Base-by-base conservation (phyloP, 2,888 invertebrate species). In the Cerceris rybyensis region DNA sequence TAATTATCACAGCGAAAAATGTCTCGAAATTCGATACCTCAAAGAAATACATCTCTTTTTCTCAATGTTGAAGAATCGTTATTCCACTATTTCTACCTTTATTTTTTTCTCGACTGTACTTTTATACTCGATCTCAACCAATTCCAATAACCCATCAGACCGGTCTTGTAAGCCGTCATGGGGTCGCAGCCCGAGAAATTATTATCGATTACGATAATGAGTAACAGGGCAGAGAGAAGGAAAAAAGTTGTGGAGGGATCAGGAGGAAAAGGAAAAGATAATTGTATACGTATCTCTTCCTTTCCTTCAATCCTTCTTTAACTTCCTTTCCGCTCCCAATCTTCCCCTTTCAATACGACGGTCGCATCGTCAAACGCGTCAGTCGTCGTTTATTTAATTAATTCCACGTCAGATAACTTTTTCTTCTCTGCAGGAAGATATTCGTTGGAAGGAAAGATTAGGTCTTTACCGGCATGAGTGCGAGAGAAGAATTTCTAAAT, bases 321-420 rank as follows among this genome's bases (percentile, higher is more conserved):
- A 57, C 73, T 70, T 71, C 77, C 73, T 79, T 80, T 76, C 80
- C 70, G 63, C 28, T 68, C 72, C 68, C 69, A 70, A 81, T 75
- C 75, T 65, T 28, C 80, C 65, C 63, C 59, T 70, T 82, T 70
- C 70, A 75, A 70, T 39, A 68, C 52, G 60, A 28, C 16, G 54
- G 41, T 59, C 66, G 54, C 64, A 67, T 17, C 42, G 16, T 50
- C 64, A 67, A 71, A 68, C 69, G 65, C 57, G 63, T 55, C 64
- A 63, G 43, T 57, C 70, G 71, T 80, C 81, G 82, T 87, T 87
- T 82, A 84, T 86, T 86, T 86, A 84, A 87, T 87, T 87, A 87
- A 86, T 85, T 83, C 83, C 73, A 58, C 64, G 43, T 69, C 61
- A 78, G 65, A 67, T 58, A 63, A 16, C 16, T 43, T 16, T 64